phyloP scores from a whole-genome alignment of 2,113 vertebrate genomes.

The Lagopus muta region DNA sequence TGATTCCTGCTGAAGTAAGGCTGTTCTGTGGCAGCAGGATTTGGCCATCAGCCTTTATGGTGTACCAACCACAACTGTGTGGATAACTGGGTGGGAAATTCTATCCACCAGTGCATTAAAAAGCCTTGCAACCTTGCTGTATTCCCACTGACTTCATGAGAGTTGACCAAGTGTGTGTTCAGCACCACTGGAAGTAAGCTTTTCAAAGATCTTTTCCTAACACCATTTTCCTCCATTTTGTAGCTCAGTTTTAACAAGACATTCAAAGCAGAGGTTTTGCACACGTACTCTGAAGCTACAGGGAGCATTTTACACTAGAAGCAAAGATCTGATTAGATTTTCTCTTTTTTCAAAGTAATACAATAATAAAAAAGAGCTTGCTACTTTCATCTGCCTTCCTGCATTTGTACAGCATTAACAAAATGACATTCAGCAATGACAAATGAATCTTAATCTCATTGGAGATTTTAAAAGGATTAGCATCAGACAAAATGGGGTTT shows the following conservation, averaged over 20 bases:
- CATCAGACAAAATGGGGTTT: neutral
- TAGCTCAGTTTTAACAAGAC: neutral
- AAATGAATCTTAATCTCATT: neutral
- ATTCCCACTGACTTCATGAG: constrained; percentile 1
- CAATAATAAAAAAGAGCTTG: neutral
- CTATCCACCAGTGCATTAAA: constrained; percentile 6
- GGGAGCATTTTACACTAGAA: neutral
- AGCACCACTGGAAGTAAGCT: neutral
- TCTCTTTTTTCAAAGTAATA: neutral
- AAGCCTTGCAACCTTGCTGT: neutral
- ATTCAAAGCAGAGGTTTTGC: constrained; percentile 7
- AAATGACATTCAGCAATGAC: constrained; percentile 19
- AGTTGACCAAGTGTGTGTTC: neutral
- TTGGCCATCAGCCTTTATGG: constrained; percentile 29
- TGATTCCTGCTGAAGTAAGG: neutral
- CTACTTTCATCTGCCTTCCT: neutral
- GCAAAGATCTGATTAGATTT: constrained; percentile 1
- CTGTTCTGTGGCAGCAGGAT: constrained; percentile 20
- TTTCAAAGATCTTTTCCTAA: neutral
- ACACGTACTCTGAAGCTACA: neutral
- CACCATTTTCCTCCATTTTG: neutral
- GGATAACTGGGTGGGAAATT: constrained; percentile 18
- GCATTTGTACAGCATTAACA: neutral
- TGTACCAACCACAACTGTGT: constrained; percentile 2
- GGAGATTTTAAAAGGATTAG: constrained; percentile 21